Evolutionary conservation across 2,888 invertebrate species (phyloP).

Genomic region (Ditula angustiorana): DNA sequence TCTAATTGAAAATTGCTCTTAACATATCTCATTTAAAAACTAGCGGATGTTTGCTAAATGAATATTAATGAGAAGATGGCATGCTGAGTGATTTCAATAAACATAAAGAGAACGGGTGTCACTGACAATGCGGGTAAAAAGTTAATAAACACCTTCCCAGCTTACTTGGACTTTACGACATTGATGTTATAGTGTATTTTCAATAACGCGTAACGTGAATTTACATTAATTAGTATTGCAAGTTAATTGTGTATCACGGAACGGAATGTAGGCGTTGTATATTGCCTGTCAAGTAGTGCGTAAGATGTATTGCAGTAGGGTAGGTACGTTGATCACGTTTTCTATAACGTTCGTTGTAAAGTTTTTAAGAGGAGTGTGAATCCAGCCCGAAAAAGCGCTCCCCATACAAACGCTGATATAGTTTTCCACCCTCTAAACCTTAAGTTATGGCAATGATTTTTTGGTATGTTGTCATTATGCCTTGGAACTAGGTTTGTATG

Average conservation of each 20-base stretch:
- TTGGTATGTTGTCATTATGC: too few species aligned
- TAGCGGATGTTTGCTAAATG: conserved; percentile 21
- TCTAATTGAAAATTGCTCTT: background rate
- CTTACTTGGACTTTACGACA: conserved; percentile 1
- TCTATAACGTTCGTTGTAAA: too few species aligned
- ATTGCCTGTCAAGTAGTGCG: conserved; percentile 12
- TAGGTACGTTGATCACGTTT: conserved; percentile 5
- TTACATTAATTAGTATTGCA: background rate
- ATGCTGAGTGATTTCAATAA: conserved; percentile 22
- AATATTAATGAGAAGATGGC: conserved; percentile 37
- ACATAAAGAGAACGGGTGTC: conserved; percentile 27
- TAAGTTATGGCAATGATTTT: too few species aligned
- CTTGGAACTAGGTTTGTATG: too few species aligned
- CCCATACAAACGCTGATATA: too few species aligned
- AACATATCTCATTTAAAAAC: background rate
- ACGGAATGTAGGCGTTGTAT: conserved; percentile 14
- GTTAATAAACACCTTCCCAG: background rate
- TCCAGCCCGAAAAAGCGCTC: too few species aligned
- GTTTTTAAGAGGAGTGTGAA: too few species aligned
- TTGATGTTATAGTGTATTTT: conserved; percentile 6
- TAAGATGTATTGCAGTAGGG: conserved; percentile 4
- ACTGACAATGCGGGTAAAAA: conserved; percentile 39
- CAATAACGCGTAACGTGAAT: background rate
- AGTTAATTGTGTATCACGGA: conserved; percentile 20
- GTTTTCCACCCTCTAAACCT: too few species aligned